Base-by-base conservation (phyloP, 2,888 invertebrate species). In the Drosophila quinaria region DNA sequence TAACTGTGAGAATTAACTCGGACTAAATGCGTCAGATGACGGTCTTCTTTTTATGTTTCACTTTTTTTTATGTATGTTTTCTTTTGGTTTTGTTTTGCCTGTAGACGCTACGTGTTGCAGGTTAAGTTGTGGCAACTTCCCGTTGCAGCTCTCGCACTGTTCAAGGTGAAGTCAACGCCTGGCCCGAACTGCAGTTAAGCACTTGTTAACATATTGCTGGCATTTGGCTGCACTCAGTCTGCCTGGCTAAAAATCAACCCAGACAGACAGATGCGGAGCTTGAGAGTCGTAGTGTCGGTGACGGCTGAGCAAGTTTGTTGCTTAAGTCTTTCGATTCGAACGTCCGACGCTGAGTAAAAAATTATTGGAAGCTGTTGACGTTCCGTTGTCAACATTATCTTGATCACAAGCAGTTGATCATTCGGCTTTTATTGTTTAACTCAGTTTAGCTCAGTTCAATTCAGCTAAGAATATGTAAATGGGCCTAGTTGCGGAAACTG, bases 121-220 rank as follows among this genome's bases (percentile, higher is more conserved):
- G 70, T 60, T 55, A 51, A 55, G 41, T 46, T 42, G 39, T 19
- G 47, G 61, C 50, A 56, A 59, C 64, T 68, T 64, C 67, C 54
- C 47, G 67, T 65, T 62, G 59, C 59, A 55, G 62, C 46, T 64
- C 52, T 59, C 47, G 58, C 50, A 51, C 22, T 39, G 61, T 74
- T 83, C 82, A 83, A 83, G 82, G 82, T 83, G 68, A 86, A 86
- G 78, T 70, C 80, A 86, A 80, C 81, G 81, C 85, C 80, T 78
- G 81, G 17, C 60, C 47, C 51, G 70, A 72, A 74, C 63, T 82
- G 78, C 81, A 80, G 87, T 88, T 90, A 90, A 89, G 85, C 83
- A 85, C 90, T 89, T 90, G 90, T 90, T 90, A 90, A 90, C 89
- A 89, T 85, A 88, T 76, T 83, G 88, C 88, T 85, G 88, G 89